Evolutionary conservation across 2,888 invertebrate species (phyloP).

Genomic region (Cancer borealis): DNA sequence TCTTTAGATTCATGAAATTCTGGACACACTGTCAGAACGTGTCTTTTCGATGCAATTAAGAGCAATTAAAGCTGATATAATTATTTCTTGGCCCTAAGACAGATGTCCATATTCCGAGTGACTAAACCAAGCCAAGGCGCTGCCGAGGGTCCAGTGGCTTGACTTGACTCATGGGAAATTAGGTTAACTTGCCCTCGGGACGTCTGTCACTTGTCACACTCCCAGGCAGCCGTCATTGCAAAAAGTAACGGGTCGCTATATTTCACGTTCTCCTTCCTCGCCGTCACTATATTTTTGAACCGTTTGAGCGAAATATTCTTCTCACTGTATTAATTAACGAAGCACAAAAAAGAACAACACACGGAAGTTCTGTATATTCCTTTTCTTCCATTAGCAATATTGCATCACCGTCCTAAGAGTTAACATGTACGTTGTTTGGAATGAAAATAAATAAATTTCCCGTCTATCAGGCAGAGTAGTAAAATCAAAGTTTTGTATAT

Average conservation of each 20-base stretch:
- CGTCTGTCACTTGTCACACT: not conserved
- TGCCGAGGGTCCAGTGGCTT: not conserved
- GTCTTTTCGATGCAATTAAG: not conserved
- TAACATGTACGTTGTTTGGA: not conserved
- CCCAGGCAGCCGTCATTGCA: not conserved
- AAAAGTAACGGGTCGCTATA: not conserved
- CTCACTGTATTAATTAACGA: not conserved
- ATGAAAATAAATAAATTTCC: not conserved
- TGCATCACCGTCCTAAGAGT: not conserved
- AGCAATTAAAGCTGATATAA: not conserved
- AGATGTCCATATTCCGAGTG: not conserved
- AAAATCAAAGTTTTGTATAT: not conserved
- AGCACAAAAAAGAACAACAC: not conserved
- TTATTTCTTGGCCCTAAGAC: not conserved
- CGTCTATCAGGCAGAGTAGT: not conserved
- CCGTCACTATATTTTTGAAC: not conserved
- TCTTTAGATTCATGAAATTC: not conserved
- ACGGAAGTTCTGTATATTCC: not conserved
- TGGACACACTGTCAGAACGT: slow-evolving; percentile 1
- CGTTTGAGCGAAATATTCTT: not conserved
- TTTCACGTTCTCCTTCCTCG: not conserved
- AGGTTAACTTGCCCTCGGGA: not conserved
- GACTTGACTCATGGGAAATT: not conserved
- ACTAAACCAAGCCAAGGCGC: not conserved
- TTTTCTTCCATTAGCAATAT: not conserved